phyloP scores from a whole-genome alignment of 2,888 invertebrate genomes.

The Shargacucullia verbasci region DNA sequence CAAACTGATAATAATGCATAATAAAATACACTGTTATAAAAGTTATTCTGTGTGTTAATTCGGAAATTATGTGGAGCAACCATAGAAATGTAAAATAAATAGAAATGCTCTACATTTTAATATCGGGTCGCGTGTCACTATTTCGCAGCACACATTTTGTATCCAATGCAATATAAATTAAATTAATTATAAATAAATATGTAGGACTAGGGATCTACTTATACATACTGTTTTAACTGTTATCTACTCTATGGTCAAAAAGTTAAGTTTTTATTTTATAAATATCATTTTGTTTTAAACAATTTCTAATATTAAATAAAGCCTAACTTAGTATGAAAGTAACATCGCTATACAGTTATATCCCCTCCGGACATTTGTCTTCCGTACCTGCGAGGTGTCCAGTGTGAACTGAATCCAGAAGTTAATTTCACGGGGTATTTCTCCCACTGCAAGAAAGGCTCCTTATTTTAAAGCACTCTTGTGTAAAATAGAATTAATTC shows the following conservation, averaged over 20 bases:
- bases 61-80: slow-evolving; percentile 1
- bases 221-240: too few species aligned
- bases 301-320: too few species aligned
- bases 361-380: slow-evolving; percentile 76
- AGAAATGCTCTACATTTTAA: too few species aligned
- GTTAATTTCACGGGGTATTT: slow-evolving; percentile 88
- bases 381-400: slow-evolving; percentile 83
- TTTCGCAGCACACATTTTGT: too few species aligned
- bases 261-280: too few species aligned
- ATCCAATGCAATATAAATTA: too few species aligned
- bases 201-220: too few species aligned
- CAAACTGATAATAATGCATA: slow-evolving; percentile 21
- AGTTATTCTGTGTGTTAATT: slow-evolving; percentile 21
- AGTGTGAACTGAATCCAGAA: slow-evolving; percentile 78
- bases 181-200: too few species aligned
- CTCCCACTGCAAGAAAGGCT: slow-evolving; percentile 75
- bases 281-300: too few species aligned
- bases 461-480: slow-evolving; percentile 77
- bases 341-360: slow-evolving; percentile 57
- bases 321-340: slow-evolving; percentile 54
- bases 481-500: slow-evolving; percentile 83
- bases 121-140: too few species aligned
- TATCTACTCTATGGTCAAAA: too few species aligned
- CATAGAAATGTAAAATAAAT: too few species aligned
- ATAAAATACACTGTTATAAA: slow-evolving; percentile 41